phyloP scores from a whole-genome alignment of 92 coral and sea anemone genomes.

The Porites evermanni region DNA sequence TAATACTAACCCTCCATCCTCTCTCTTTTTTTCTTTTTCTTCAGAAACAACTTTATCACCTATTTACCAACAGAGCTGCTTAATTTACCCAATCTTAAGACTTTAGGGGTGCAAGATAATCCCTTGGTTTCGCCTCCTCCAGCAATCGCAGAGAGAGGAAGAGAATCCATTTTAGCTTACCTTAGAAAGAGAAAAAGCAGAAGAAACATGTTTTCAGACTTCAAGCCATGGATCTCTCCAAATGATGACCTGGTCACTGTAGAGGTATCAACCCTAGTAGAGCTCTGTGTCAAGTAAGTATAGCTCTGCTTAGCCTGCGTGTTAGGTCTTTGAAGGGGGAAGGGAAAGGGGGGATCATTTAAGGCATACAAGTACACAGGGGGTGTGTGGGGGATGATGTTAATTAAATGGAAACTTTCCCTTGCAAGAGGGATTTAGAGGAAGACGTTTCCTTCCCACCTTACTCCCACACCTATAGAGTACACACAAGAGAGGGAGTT shows the following conservation, averaged over 20 bases:
- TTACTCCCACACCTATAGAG: no score
- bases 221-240: conserved; percentile 32
- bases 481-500: no score
- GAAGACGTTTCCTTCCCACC: no score
- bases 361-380: no score
- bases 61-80: conserved; percentile 50
- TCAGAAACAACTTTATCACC: conserved; percentile 39
- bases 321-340: no score
- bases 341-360: no score
- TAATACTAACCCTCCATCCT: background rate
- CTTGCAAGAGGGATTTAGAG: no score
- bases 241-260: background rate
- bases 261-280: conserved; percentile 23
- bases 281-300: conserved; percentile 30
- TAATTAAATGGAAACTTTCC: no score
- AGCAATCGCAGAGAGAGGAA: conserved; percentile 24
- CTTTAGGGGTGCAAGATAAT: conserved; percentile 26
- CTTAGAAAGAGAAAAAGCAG: conserved; percentile 30
- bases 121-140: conserved; percentile 48
- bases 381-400: no score
- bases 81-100: conserved; percentile 24
- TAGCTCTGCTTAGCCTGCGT: no score
- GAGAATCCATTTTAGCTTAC: conserved; percentile 24
- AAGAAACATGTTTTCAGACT: conserved; percentile 36
- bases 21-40: background rate